Percentiles rank a stretch among this genome's conserved stretches.
Evolutionary conservation across 2,113 vertebrate genomes (phyloP).

Genomic region (Thermophis baileyi): DNA sequence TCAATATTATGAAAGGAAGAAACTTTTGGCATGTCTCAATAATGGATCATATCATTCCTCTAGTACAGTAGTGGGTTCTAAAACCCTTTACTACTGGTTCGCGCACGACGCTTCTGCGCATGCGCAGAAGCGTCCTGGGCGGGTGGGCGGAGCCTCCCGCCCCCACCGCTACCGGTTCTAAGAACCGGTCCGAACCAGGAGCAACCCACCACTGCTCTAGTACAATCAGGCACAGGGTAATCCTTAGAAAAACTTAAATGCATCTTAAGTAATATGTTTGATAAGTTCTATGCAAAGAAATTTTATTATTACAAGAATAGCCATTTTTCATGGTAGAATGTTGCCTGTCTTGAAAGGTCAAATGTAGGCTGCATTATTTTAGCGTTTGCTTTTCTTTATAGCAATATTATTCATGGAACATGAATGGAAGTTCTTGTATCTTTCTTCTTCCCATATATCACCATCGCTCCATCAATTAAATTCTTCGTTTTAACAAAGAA

Average conservation of each 20-base stretch:
- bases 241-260: not conserved
- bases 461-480: not conserved
- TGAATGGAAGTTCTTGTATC: not conserved
- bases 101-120: no score
- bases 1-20: not conserved
- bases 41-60: not conserved
- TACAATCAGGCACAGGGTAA: not conserved
- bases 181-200: no score
- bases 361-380: not conserved
- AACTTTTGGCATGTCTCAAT: not conserved
- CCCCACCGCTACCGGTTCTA: no score
- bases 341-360: not conserved
- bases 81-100: no score
- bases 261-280: not conserved
- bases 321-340: not conserved
- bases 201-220: no score
- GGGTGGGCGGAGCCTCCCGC: no score
- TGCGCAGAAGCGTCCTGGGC: no score
- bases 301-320: not conserved
- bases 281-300: not conserved
- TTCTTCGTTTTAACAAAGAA: not conserved
- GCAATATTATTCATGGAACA: not conserved
- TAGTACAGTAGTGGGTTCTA: no score
- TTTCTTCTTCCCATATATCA: not conserved
- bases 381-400: not conserved